Percentiles rank a stretch among this genome's conserved stretches.
phyloP scores from a whole-genome alignment of 2,113 vertebrate genomes.

The Nerophis ophidion region DNA sequence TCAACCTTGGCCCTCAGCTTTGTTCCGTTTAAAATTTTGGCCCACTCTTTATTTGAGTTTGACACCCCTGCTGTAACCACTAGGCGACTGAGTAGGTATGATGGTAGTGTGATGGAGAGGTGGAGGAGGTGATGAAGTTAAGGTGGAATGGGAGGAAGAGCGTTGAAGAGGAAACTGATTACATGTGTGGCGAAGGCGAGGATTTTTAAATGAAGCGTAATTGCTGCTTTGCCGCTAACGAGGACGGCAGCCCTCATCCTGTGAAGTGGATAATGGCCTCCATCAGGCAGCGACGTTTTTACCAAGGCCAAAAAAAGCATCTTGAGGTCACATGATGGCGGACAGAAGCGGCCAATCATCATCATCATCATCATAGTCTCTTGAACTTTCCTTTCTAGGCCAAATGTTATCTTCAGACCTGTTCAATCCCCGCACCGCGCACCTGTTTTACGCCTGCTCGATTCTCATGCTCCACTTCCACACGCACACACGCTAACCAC shows the following conservation, averaged over 20 bases:
- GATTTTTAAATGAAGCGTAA: neutral
- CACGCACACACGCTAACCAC: neutral
- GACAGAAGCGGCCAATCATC: neutral
- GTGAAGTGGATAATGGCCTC: slow-evolving; percentile 2
- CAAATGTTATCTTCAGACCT: neutral
- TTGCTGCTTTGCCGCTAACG: neutral
- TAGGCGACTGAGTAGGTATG: too few relatives aligned
- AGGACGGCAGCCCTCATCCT: neutral
- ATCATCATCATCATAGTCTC: slow-evolving; percentile 1
- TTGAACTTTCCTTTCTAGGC: neutral
- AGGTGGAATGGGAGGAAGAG: neutral
- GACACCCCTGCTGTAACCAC: too few relatives aligned
- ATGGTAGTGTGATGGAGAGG: too few relatives aligned
- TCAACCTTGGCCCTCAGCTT: too few relatives aligned
- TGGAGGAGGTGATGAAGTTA: neutral
- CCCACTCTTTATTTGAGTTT: too few relatives aligned
- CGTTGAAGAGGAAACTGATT: slow-evolving; percentile 1
- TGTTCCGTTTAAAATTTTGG: too few relatives aligned
- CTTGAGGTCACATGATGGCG: neutral
- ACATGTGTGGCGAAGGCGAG: neutral
- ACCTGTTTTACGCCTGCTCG: neutral
- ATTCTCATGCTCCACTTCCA: neutral
- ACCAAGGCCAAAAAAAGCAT: neutral
- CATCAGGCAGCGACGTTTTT: too few relatives aligned
- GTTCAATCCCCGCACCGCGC: neutral